Percentiles rank a stretch among this genome's conserved stretches.
Evolutionary conservation across 2,888 invertebrate species (phyloP).

Genomic region (Drosophila greeni): DNA sequence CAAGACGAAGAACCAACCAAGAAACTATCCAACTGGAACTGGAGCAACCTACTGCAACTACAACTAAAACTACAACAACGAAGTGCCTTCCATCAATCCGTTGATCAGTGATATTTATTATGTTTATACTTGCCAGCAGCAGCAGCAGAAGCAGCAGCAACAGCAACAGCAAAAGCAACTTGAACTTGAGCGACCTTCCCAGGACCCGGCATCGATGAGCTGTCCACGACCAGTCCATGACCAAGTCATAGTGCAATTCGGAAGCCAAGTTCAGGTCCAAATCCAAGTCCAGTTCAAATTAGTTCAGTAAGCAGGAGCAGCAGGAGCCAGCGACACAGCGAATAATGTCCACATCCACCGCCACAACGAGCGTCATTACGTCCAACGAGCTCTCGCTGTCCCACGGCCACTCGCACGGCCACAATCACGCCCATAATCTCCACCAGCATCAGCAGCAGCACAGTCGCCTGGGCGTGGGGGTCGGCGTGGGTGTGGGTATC

Average conservation of each 20-base stretch:
- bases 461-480: conserved; percentile 58
- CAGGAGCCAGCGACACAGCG: conserved; percentile 12
- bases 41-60: conserved; percentile 4
- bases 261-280: conserved; percentile 9
- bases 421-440: conserved; percentile 56
- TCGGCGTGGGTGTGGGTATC: conserved; percentile 52
- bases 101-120: conserved; percentile 69
- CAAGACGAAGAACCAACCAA: conserved; percentile 8
- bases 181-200: conserved; percentile 5
- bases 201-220: conserved; percentile 27
- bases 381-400: conserved; percentile 75
- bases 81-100: conserved; percentile 46
- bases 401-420: conserved; percentile 53
- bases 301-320: conserved; percentile 39
- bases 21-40: conserved; percentile 16
- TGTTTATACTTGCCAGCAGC: conserved; percentile 69
- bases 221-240: conserved; percentile 6
- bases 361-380: conserved; percentile 76
- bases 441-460: conserved; percentile 48
- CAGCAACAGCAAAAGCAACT: conserved; percentile 34
- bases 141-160: conserved; percentile 44
- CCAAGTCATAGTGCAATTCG: conserved; percentile 17
- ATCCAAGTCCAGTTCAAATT: conserved; percentile 53
- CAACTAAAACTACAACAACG: conserved; percentile 15
- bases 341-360: conserved; percentile 76